A percentile compares a stretch with the other conserved stretches of the same genome.
Conservation (phyloP, 2,797 vertebrate species). For the Merluccius polli region DNA sequence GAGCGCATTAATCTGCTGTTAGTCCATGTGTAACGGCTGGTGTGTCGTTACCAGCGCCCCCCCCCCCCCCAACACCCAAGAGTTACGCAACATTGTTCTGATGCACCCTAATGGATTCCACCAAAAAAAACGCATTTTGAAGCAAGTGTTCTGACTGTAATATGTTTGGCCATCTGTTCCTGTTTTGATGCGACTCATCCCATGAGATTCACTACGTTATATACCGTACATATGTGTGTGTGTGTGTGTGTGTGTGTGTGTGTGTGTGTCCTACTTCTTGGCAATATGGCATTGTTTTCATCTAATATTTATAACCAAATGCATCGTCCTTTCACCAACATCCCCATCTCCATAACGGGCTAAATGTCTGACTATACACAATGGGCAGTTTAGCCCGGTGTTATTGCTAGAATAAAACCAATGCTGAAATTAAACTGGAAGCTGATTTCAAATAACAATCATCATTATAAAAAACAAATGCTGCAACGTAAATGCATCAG, state of each 20-base stretch:
- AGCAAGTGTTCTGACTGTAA: conserved; percentile 52
- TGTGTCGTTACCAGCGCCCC: not conserved
- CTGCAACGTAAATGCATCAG: not conserved
- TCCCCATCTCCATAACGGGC: not conserved
- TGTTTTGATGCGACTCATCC: conserved; percentile 39
- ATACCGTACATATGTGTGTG: not conserved
- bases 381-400: not conserved
- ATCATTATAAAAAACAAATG: not conserved
- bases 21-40: not conserved
- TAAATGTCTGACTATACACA: not conserved
- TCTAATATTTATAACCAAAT: conserved; percentile 34
- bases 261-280: not conserved
- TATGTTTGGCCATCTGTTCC: conserved; percentile 53
- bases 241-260: not conserved
- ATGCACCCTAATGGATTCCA: conserved; percentile 30
- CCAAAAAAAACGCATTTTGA: conserved; percentile 35
- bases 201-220: conserved; percentile 5
- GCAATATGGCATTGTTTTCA: not conserved
- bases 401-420: not conserved
- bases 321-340: conserved; percentile 1
- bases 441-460: not conserved
- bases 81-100: conserved; percentile 10
- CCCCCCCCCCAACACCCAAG: too few relatives aligned
- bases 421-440: not conserved
- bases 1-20: not conserved